Evolutionary conservation across 2,113 vertebrate genomes (phyloP).

Genomic region (Myotis brandtii): DNA sequence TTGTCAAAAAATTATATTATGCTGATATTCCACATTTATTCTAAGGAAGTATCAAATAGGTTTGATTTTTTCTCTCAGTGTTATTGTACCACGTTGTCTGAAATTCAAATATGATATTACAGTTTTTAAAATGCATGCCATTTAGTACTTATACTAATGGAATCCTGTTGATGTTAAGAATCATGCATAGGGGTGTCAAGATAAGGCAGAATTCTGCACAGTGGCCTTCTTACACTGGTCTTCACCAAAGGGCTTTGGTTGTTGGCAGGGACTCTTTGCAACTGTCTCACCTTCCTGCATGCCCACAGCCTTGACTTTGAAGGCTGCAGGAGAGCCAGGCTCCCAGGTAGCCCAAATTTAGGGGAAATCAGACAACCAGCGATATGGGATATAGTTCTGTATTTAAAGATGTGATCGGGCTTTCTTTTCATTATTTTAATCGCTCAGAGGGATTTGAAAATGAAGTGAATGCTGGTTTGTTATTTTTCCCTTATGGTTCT

Average conservation of each 20-base stretch:
- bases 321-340: not conserved
- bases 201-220: not conserved
- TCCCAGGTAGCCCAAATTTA: not conserved
- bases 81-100: not conserved
- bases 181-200: not conserved
- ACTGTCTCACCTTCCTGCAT: not conserved
- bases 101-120: not conserved
- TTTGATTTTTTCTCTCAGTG: not conserved
- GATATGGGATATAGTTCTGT: not conserved
- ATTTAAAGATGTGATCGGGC: not conserved
- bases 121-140: not conserved
- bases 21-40: not conserved
- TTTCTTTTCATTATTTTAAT: slow-evolving; percentile 63
- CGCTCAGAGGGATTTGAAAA: slow-evolving; percentile 53
- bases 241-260: not conserved
- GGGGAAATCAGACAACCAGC: not conserved
- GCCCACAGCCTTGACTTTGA: not conserved
- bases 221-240: not conserved
- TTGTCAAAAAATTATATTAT: not conserved
- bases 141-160: not conserved
- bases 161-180: not conserved
- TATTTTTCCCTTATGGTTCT: slow-evolving; percentile 5
- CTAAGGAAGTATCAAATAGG: not conserved
- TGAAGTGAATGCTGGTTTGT: slow-evolving; percentile 38
- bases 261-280: not conserved